phyloP scores from a whole-genome alignment of 2,888 invertebrate species.

The Drosophila conformis region DNA sequence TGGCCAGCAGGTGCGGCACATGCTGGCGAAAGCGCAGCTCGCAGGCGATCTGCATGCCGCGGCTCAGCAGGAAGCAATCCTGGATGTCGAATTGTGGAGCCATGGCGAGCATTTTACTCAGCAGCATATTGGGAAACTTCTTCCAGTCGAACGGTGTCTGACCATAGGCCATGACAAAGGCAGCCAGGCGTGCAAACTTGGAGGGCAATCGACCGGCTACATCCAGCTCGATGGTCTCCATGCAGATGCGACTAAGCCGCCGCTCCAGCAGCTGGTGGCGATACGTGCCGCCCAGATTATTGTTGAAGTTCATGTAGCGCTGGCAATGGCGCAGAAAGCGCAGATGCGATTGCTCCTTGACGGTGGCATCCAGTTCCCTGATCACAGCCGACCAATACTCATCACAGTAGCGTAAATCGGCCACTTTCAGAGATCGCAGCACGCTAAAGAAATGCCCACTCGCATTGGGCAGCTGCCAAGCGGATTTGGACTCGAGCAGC shows the following conservation, averaged over 20 bases:
- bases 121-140: slow-evolving; percentile 82
- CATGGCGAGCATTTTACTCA: slow-evolving; percentile 84
- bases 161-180: slow-evolving; percentile 86
- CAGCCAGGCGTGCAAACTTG: slow-evolving; percentile 83
- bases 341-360: slow-evolving; percentile 62
- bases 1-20: slow-evolving; percentile 61
- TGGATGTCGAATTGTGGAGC: slow-evolving; percentile 83
- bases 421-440: slow-evolving; percentile 85
- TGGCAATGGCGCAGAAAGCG: slow-evolving; percentile 85
- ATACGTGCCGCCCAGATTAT: slow-evolving; percentile 86
- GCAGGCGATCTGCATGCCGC: slow-evolving; percentile 84
- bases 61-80: slow-evolving; percentile 85
- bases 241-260: slow-evolving; percentile 82
- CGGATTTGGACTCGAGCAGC: slow-evolving; percentile 66
- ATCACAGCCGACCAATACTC: slow-evolving; percentile 85
- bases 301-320: slow-evolving; percentile 86
- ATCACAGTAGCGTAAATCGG: slow-evolving; percentile 85
- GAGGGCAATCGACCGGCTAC: slow-evolving; percentile 83
- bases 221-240: slow-evolving; percentile 82
- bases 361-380: slow-evolving; percentile 74
- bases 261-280: slow-evolving; percentile 86
- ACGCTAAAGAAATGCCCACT: slow-evolving; percentile 84
- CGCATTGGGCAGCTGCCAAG: slow-evolving; percentile 74
- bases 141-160: slow-evolving; percentile 77
- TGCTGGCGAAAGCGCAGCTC: slow-evolving; percentile 81